Evolutionary conservation across 2,888 invertebrate genomes (phyloP).

Genomic region (Polyploca ridens): DNA sequence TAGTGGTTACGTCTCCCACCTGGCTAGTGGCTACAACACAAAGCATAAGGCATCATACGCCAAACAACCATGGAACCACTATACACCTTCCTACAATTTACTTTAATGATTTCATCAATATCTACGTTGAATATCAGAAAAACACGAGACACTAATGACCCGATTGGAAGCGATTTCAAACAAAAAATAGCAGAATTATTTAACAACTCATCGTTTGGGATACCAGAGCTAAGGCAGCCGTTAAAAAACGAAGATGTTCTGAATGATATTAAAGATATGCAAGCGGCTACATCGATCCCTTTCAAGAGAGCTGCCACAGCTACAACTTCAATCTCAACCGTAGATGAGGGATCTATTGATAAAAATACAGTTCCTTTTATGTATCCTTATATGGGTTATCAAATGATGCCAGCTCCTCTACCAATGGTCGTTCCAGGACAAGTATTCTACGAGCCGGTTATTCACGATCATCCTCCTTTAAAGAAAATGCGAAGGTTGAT

Average conservation of each 20-base stretch:
- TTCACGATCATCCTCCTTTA: conserved; percentile 67
- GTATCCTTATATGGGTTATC: conserved; percentile 20
- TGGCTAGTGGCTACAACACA: not conserved
- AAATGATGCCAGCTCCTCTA: conserved; percentile 27
- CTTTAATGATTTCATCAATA: not conserved
- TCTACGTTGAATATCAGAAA: not conserved
- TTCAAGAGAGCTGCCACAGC: not conserved
- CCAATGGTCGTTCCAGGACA: conserved; percentile 57
- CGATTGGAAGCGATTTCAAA: not conserved
- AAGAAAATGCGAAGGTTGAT: conserved; percentile 50
- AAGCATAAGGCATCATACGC: not conserved
- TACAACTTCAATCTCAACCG: not conserved
- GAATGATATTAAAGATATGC: not conserved
- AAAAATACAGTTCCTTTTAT: conserved; percentile 16
- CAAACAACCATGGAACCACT: not conserved
- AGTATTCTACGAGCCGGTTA: conserved; percentile 61
- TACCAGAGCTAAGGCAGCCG: not conserved
- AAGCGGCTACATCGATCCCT: not conserved
- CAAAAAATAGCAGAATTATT: not conserved
- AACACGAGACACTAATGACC: not conserved
- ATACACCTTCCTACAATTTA: not conserved
- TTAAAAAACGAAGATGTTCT: not conserved
- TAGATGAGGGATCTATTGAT: not conserved
- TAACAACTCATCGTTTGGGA: not conserved
- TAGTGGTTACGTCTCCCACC: not conserved